Evolutionary conservation across 2,888 invertebrate species (phyloP), one percentile per base, ranked within the genome.

Genomic region (Shargacucullia verbasci): DNA sequence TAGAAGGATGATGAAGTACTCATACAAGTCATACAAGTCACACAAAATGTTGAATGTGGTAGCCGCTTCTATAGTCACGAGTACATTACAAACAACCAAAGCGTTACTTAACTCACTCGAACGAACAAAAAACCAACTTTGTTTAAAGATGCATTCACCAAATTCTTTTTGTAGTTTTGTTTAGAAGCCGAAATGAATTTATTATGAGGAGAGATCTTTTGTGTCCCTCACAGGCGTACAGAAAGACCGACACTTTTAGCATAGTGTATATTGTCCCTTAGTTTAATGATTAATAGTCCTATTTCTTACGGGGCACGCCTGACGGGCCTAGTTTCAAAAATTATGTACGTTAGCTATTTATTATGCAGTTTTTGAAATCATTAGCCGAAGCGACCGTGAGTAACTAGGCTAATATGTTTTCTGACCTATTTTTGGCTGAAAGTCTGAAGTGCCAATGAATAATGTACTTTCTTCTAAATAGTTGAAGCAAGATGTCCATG

Each of bases 161-260:
- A 68, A 66, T 60, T 70, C 72, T 66, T 76, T 82, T 78, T 74
- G 71, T 67, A 64, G 57, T 70, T 70, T 65, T 63, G 67, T 70
- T 60, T 65, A 70, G 66, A 59, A 72, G 58, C 65, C 73, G 70
- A 70, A 76, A 80, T 81, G 76, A 78, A 79, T 81, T 74, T 75
- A 55, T 72, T 69, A 70, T 73, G 60, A 66, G 71, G 53, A 20
- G 44, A 64, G 46, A 62, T 70, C 76, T 70, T 78, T 81, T 79
- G 75, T 78, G 48, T 44, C 58, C 52, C 61, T 75, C 71, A 65
- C 58, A 67, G 55, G 64, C 72, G 63, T 70, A 73, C 49, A 61
- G 65, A 73, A 68, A 70, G 65, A 62, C 73, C 73, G 74, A 64
- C 66, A 61, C 58, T 70, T 74, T 80, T 80, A 76, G 59, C 80